These are phyloP conservation scores for Hypotaenidia okinawae DNA, from an alignment of 2,797 vertebrate genomes.

Conservation along the genomic window DNA sequence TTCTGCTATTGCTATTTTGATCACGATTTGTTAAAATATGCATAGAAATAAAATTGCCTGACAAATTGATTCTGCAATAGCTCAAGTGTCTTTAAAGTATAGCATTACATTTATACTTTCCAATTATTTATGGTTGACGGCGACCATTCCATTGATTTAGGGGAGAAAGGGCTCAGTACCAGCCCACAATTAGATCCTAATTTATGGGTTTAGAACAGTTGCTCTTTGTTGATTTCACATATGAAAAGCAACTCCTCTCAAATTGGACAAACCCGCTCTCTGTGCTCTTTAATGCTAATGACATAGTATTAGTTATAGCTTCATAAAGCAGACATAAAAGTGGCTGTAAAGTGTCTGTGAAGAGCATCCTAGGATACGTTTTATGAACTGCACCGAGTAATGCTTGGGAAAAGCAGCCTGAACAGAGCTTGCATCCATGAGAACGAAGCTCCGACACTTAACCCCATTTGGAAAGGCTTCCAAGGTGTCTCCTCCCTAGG, in stretches of 20 bases:
- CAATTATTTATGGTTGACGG: background rate
- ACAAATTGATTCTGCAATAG: slow-evolving; percentile 5
- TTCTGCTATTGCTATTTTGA: background rate
- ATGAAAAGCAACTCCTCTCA: background rate
- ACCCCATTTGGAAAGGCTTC: background rate
- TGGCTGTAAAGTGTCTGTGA: background rate
- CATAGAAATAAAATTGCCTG: background rate
- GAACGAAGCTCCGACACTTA: background rate
- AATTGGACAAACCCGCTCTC: background rate
- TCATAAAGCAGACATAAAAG: background rate
- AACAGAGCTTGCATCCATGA: background rate
- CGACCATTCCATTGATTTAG: background rate
- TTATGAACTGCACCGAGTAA: background rate
- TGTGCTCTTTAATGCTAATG: background rate
- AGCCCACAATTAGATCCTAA: background rate
- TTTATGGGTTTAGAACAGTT: background rate
- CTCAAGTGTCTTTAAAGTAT: background rate
- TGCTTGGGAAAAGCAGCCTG: background rate
- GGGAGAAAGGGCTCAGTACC: background rate
- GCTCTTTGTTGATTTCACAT: background rate
- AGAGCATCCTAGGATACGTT: background rate
- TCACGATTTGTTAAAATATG: background rate
- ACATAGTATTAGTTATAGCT: background rate
- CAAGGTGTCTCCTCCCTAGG: background rate
- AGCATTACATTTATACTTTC: background rate